Base-by-base conservation (phyloP, 2,797 vertebrate species). In the Danio tinwini region DNA sequence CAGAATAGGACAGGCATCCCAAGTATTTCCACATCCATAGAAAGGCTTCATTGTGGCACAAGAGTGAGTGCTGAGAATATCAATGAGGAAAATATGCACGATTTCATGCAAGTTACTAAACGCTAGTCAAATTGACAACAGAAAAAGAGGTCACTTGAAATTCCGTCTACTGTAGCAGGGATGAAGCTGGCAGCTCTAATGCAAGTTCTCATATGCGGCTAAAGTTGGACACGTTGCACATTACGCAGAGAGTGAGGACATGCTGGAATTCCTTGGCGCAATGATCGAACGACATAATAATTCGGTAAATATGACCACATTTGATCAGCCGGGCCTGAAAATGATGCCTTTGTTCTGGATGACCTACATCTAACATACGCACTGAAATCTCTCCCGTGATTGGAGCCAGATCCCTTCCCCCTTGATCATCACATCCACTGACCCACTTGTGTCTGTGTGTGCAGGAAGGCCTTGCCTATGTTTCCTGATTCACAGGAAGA, bases 401-500 rank as follows among this genome's bases (percentile, higher is more conserved):
- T 86, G 87, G 29, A 77, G 81, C 86, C 87, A 90, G 87, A 87
- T 85, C 85, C 76, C 81, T 74, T 77, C 76, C 65, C 19, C 71
- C 86, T 87, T 87, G 90, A 89, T 89, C 87, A 87, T 82, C 49
- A 82, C 83, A 88, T 82, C 64, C 80, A 83, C 76, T 89, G 90
- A 93, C 93, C 90, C 89, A 90, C 76, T 89, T 91, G 70, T 80
- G 47, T 59, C 53, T 74, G 69, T 16, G 29, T 82, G 74, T 74
- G 53, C 91, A 93, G 92, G 92, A 94, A 91, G 87, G 84, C 90
- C 82, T 81, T 83, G 89, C 85, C 88, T 88, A 80, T 88, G 82
- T 90, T 93, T 94, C 94, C 93, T 93, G 92, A 89, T 84, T 86
- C 78, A 82, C 89, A 93, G 93, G 93, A 94, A 92, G 85, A 90